Evolutionary conservation across 2,888 invertebrate genomes (phyloP).

Genomic region (Barypeithes pellucidus): DNA sequence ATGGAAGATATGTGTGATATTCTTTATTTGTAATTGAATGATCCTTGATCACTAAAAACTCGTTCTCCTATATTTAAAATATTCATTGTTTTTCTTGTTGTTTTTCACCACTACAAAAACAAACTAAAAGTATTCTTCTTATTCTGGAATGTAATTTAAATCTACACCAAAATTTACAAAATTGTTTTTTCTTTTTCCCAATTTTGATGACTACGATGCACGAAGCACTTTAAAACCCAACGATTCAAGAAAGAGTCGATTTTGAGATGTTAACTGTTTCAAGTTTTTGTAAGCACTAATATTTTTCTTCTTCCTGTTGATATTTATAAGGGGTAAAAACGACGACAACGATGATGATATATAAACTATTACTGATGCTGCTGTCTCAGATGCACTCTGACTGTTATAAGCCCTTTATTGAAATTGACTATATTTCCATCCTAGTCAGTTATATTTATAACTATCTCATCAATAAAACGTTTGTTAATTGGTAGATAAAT

Average conservation of each 20-base stretch:
- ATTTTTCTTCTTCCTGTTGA: too few relatives aligned
- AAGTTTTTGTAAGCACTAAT: not conserved
- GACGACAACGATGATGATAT: too few relatives aligned
- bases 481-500: too few relatives aligned
- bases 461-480: too few relatives aligned
- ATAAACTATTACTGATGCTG: not conserved
- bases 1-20: conserved; percentile 60
- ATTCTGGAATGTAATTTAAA: not conserved
- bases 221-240: conserved; percentile 9
- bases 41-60: conserved; percentile 55
- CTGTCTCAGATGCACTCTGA: too few relatives aligned
- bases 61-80: conserved; percentile 51
- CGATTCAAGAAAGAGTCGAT: not conserved
- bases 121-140: conserved; percentile 5
- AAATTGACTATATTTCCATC: too few relatives aligned
- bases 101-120: not conserved
- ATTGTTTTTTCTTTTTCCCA: too few relatives aligned
- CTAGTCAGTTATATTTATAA: too few relatives aligned
- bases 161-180: not conserved
- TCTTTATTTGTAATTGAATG: conserved; percentile 55
- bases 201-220: too few relatives aligned
- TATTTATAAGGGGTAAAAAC: too few relatives aligned
- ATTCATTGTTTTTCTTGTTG: conserved; percentile 37
- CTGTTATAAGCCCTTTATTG: too few relatives aligned
- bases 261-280: conserved; percentile 6